These are phyloP conservation scores for Diplogasteroides magnus DNA, from an alignment of 1,140 invertebrate genomes.

Conservation along the genomic window DNA sequence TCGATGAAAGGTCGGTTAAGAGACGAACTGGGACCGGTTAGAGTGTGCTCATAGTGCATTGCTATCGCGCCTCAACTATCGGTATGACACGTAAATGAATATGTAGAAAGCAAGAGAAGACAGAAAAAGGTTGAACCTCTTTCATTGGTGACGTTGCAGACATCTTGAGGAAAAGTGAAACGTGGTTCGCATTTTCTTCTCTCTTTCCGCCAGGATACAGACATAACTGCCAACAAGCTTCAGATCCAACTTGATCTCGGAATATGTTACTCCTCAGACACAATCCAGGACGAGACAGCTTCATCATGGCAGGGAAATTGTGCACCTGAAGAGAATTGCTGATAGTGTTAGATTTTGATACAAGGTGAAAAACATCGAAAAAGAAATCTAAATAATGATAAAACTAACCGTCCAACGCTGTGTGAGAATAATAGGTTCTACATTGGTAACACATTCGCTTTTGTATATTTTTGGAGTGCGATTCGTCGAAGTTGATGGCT, in stretches of 20 bases:
- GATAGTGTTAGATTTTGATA: not conserved
- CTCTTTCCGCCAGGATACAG: conserved; percentile 53
- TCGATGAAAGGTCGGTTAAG: too few relatives aligned
- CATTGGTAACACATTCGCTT: conserved; percentile 43
- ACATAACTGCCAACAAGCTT: conserved; percentile 54
- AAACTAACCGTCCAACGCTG: conserved; percentile 49
- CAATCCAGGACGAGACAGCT: conserved; percentile 47
- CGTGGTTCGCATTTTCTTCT: conserved; percentile 51
- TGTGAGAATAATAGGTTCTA: conserved; percentile 42
- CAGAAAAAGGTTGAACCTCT: conserved; percentile 38
- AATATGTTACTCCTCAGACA: conserved; percentile 51
- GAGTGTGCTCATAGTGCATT: not conserved
- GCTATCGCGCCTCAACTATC: too few relatives aligned
- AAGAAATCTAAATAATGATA: not conserved
- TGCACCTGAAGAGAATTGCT: conserved; percentile 38
- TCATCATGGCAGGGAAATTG: conserved; percentile 46
- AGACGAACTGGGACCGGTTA: conserved; percentile 38
- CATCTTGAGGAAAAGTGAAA: conserved; percentile 55
- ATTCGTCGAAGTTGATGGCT: not conserved
- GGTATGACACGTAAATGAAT: too few relatives aligned
- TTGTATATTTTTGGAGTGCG: not conserved
- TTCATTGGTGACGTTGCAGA: conserved; percentile 44
- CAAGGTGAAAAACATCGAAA: not conserved
- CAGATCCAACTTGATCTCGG: conserved; percentile 29
- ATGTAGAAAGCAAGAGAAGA: conserved; percentile 2